Conservation (phyloP, 1,140 invertebrate genomes). For the Drosophila bocqueti region DNA sequence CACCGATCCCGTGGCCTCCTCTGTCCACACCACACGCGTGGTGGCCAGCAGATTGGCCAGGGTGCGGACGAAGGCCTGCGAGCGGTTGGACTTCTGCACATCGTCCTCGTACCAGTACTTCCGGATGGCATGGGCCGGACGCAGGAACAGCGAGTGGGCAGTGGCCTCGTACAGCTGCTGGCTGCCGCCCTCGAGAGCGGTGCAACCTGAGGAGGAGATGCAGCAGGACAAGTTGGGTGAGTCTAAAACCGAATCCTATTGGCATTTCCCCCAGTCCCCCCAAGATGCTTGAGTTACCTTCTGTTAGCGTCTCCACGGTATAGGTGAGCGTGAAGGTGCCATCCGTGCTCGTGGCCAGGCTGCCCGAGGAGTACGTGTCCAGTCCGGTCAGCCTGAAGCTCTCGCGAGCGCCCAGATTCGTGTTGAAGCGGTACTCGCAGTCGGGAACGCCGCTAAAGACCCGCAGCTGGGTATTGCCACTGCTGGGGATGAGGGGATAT, state of each 20-base stretch:
- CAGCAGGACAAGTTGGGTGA: not conserved
- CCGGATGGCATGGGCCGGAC: constrained; percentile 40
- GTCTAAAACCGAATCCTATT: not conserved
- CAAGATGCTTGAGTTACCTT: constrained; percentile 12
- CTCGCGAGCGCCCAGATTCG: constrained; percentile 43
- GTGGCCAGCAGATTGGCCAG: constrained; percentile 60
- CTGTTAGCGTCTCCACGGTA: constrained; percentile 47
- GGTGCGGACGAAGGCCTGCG: constrained; percentile 55
- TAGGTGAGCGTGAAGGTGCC: constrained; percentile 57
- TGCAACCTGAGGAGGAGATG: not conserved
- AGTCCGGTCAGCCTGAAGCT: constrained; percentile 66
- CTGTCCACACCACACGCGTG: constrained; percentile 55
- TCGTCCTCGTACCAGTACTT: constrained; percentile 66
- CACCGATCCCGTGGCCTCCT: constrained; percentile 18
- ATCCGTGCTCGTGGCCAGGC: constrained; percentile 41
- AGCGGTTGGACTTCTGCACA: constrained; percentile 70
- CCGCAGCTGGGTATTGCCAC: constrained; percentile 88
- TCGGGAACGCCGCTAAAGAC: constrained; percentile 88
- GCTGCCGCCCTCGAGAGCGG: constrained; percentile 45
- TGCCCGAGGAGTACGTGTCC: constrained; percentile 75
- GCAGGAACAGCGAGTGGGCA: constrained; percentile 86
- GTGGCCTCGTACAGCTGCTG: constrained; percentile 58
- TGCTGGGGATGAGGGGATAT: constrained; percentile 87
- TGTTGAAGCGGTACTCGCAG: constrained; percentile 80
- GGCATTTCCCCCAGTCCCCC: no score